Conservation (phyloP, 1,140 invertebrate species). For the Drosophila ambigua region DNA sequence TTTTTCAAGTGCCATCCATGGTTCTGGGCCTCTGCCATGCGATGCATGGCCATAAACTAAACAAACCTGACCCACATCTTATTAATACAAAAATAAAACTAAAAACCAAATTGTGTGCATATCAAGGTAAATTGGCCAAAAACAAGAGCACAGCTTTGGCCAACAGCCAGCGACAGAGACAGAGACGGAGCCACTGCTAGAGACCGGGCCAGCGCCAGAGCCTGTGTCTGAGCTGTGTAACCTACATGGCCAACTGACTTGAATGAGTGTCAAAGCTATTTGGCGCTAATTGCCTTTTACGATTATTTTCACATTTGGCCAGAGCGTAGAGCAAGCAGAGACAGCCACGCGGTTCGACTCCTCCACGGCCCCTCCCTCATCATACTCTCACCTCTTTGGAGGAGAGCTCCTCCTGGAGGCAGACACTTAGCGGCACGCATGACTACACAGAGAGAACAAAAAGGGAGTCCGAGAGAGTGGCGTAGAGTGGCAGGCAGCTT, state of each 20-base stretch:
- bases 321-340: conserved; percentile 15
- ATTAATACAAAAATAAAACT: conserved; percentile 32
- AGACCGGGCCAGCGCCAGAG: not conserved
- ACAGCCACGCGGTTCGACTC: conserved; percentile 23
- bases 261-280: conserved; percentile 82
- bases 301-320: conserved; percentile 81
- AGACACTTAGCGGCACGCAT: conserved; percentile 69
- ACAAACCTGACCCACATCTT: conserved; percentile 39
- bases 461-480: not conserved
- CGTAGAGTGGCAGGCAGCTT: conserved; percentile 24
- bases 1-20: too few species aligned
- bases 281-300: conserved; percentile 81
- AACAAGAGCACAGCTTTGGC: conserved; percentile 39
- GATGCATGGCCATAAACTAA: too few species aligned
- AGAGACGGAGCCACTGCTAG: not conserved
- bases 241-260: conserved; percentile 77
- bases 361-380: conserved; percentile 4
- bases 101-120: too few species aligned
- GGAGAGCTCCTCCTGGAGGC: conserved; percentile 43
- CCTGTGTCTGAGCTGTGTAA: conserved; percentile 43
- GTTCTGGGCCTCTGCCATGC: too few species aligned
- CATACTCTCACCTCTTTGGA: conserved; percentile 9
- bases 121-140: conserved; percentile 49
- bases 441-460: conserved; percentile 40
- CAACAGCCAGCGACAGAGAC: conserved; percentile 20